These are phyloP conservation scores for Neoascia interrupta DNA, from an alignment of 2,888 invertebrate species.

Conservation along the genomic window DNA sequence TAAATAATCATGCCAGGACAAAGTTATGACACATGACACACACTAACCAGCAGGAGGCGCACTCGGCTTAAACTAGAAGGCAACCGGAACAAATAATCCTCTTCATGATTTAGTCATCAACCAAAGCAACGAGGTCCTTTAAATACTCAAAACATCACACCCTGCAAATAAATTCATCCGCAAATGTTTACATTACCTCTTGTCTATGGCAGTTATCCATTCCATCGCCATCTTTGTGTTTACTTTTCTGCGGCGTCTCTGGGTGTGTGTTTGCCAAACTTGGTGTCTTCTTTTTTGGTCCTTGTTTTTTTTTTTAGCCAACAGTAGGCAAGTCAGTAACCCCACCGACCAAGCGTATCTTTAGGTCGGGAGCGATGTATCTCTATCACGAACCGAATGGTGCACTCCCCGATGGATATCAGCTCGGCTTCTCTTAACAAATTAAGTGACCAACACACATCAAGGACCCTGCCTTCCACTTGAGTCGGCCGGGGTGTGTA, in stretches of 20 bases:
- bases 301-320: constrained; percentile 46
- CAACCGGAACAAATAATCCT: constrained; percentile 30
- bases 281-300: not conserved
- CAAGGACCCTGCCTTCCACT: constrained; percentile 9
- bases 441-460: constrained; percentile 43
- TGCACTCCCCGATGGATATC: constrained; percentile 4
- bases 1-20: too few species aligned
- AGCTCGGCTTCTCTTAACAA: not conserved
- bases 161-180: constrained; percentile 37
- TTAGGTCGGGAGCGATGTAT: constrained; percentile 8
- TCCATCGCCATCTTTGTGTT: constrained; percentile 80
- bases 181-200: constrained; percentile 78
- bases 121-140: not conserved
- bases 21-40: too few species aligned
- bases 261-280: constrained; percentile 47
- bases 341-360: not conserved
- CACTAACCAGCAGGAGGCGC: too few species aligned
- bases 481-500: not conserved
- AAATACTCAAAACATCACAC: constrained; percentile 40
- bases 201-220: constrained; percentile 82
- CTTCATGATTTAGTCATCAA: constrained; percentile 28
- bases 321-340: constrained; percentile 16
- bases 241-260: constrained; percentile 39
- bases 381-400: not conserved
- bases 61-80: too few species aligned